Percentiles rank a stretch among this genome's conserved stretches.
phyloP scores from a whole-genome alignment of 2,113 vertebrate genomes.

The Guaruba guarouba region DNA sequence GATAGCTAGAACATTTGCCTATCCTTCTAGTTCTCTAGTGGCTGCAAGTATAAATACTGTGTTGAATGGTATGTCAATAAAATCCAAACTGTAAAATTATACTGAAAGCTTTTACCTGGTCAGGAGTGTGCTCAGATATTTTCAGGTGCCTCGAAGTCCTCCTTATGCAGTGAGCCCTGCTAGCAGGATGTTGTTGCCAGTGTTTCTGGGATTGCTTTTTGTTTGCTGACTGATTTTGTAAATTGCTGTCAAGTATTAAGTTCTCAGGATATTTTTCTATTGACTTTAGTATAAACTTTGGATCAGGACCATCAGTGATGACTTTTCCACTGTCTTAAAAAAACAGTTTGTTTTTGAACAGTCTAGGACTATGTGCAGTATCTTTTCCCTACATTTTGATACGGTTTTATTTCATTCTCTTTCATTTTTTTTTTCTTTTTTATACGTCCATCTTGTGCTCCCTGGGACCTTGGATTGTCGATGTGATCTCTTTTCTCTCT shows the following conservation, averaged over 20 bases:
- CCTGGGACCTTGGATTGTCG: neutral
- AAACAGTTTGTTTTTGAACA: neutral
- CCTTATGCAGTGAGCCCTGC: neutral
- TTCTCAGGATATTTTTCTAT: neutral
- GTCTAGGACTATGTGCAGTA: neutral
- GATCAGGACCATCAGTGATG: neutral
- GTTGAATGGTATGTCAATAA: neutral
- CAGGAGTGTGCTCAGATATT: neutral
- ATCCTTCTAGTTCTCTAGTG: neutral
- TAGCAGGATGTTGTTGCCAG: neutral
- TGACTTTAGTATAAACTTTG: neutral
- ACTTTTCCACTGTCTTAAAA: neutral
- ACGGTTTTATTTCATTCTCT: neutral
- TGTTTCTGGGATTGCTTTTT: slow-evolving; percentile 9
- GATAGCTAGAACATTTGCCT: neutral
- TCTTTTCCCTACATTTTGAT: neutral
- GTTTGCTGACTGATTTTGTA: neutral
- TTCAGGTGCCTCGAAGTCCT: neutral
- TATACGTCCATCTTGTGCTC: neutral
- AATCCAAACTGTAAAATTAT: neutral
- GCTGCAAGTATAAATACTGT: neutral
- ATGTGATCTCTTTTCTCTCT: neutral
- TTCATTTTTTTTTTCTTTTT: neutral
- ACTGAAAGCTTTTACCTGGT: neutral
- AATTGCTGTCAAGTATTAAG: neutral